phyloP scores from a whole-genome alignment of 2,113 vertebrate species.

The Oreocharis arfaki region DNA sequence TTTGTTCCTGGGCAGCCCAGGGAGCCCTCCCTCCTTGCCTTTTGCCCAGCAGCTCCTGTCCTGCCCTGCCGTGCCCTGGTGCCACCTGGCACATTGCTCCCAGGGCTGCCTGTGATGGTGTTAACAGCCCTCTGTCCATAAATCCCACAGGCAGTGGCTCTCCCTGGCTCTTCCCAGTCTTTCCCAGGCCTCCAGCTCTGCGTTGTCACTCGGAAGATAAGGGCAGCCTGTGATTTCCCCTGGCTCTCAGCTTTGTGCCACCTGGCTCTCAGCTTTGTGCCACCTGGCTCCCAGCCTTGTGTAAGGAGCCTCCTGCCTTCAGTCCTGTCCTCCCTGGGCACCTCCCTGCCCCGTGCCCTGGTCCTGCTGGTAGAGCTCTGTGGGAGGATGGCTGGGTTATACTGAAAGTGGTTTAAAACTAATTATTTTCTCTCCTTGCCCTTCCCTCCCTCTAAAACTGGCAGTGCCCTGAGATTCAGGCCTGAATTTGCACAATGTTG shows the following conservation, averaged over 20 bases:
- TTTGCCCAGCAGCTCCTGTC: not conserved
- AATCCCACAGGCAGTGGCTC: not conserved
- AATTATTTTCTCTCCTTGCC: not conserved
- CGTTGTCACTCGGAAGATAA: not conserved
- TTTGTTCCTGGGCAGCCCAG: not conserved
- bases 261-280: not conserved
- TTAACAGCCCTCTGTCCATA: not conserved
- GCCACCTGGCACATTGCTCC: not conserved
- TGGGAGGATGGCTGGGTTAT: not conserved
- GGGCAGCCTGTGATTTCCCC: not conserved
- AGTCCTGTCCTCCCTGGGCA: not conserved
- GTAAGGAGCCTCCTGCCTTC: not conserved
- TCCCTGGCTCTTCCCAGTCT: not conserved
- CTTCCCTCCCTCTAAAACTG: not conserved
- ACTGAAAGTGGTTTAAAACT: not conserved
- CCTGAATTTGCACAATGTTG: not conserved
- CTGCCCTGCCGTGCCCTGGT: not conserved
- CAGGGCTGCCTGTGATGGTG: fast-evolving
- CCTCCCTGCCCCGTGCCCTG: not conserved
- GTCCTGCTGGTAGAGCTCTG: fast-evolving
- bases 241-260: not conserved
- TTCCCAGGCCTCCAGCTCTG: not conserved
- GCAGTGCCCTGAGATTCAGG: fast-evolving
- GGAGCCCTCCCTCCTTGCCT: not conserved
- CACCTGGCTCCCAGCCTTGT: not conserved